Conservation (phyloP, 2,113 vertebrate genomes). For the Ondatra zibethicus region DNA sequence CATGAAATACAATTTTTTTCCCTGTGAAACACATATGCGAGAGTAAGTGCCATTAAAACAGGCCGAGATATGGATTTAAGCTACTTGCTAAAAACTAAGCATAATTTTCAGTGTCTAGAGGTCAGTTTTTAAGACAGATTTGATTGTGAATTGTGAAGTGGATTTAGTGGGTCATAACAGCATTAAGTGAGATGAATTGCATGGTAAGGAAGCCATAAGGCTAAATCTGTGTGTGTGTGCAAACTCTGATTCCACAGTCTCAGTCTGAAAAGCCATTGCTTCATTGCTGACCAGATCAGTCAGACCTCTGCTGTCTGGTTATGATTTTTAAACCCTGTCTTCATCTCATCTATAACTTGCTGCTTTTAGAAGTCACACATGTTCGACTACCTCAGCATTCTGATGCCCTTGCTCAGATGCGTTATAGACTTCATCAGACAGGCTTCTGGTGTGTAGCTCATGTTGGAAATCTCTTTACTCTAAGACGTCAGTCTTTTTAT, state of each 20-base stretch:
- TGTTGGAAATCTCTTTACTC: not conserved
- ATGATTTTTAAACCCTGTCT: not conserved
- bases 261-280: not conserved
- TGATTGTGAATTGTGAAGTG: not conserved
- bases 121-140: conserved; percentile 49
- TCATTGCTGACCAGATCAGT: not conserved
- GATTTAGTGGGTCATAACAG: not conserved
- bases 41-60: not conserved
- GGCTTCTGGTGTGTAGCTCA: not conserved
- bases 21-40: not conserved
- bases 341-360: not conserved
- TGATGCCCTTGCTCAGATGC: not conserved
- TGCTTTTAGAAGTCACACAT: not conserved
- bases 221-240: not conserved
- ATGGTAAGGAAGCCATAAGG: not conserved
- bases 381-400: not conserved
- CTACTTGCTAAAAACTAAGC: conserved; percentile 33
- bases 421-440: not conserved
- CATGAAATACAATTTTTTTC: not conserved
- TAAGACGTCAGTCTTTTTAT: not conserved
- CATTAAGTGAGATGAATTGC: not conserved
- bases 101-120: conserved; percentile 48
- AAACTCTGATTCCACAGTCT: not conserved
- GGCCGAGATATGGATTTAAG: not conserved
- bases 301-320: not conserved